A percentile compares a stretch with the other conserved stretches of the same genome.
These are phyloP conservation scores for Papilio elwesi DNA, from an alignment of 2,888 invertebrate species.

Conservation along the genomic window DNA sequence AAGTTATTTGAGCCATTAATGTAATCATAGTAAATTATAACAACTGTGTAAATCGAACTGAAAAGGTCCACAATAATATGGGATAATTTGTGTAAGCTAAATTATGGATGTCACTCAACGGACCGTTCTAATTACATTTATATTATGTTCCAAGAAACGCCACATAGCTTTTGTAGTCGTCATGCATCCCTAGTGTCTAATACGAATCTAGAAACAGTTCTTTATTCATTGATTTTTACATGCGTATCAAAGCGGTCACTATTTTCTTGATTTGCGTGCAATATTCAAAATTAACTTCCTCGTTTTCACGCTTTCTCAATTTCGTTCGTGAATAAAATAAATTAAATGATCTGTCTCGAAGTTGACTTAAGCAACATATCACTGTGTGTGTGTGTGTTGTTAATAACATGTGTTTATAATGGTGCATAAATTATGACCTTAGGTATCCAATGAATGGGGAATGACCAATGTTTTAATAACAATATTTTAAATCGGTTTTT, in stretches of 20 bases:
- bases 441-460: too few relatives aligned
- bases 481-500: too few relatives aligned
- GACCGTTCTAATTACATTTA: background rate
- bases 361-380: too few relatives aligned
- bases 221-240: constrained; percentile 53
- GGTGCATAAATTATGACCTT: too few relatives aligned
- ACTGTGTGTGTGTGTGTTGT: too few relatives aligned
- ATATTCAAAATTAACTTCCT: constrained; percentile 50
- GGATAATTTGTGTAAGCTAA: constrained; percentile 37
- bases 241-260: constrained; percentile 59
- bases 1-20: background rate
- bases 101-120: constrained; percentile 42
- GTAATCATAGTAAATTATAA: constrained; percentile 23
- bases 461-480: too few relatives aligned
- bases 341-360: constrained; percentile 42
- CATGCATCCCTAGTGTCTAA: too few relatives aligned
- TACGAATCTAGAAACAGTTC: constrained; percentile 50
- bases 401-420: too few relatives aligned
- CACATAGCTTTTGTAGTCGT: background rate
- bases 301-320: constrained; percentile 45
- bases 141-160: background rate
- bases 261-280: constrained; percentile 52
- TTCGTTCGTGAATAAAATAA: constrained; percentile 53
- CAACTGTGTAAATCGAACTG: constrained; percentile 8
- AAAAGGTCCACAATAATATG: constrained; percentile 47